Evolutionary conservation across 2,113 vertebrate genomes (phyloP).

Genomic region (Planiliza haematocheilus): DNA sequence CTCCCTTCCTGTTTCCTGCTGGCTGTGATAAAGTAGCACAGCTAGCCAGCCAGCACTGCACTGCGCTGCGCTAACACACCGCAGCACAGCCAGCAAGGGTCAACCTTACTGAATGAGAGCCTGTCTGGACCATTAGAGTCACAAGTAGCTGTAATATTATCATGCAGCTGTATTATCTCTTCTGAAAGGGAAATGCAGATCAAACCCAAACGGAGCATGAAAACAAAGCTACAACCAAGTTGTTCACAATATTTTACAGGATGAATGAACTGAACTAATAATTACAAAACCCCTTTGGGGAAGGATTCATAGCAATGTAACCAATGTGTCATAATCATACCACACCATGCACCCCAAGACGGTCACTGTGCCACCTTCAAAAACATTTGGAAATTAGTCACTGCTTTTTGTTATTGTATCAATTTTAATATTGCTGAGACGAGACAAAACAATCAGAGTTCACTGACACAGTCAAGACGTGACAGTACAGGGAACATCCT

Average conservation of each 20-base stretch:
- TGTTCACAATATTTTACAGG: neutral
- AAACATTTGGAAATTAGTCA: no score
- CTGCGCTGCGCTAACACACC: slow-evolving; percentile 53
- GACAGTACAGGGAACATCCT: neutral
- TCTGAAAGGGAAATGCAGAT: slow-evolving; percentile 51
- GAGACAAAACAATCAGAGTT: neutral
- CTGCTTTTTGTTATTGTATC: neutral
- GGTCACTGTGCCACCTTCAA: no score
- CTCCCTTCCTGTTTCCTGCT: slow-evolving; percentile 81
- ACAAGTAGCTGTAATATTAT: slow-evolving; percentile 62
- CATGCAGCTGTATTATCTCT: slow-evolving; percentile 57
- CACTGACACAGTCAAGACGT: neutral
- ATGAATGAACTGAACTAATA: slow-evolving; percentile 1
- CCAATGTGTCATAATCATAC: neutral
- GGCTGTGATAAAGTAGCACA: slow-evolving; percentile 73
- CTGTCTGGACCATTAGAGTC: slow-evolving; percentile 55
- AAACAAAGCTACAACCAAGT: slow-evolving; percentile 9
- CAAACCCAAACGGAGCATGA: slow-evolving; percentile 19
- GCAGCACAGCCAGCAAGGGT: slow-evolving; percentile 63
- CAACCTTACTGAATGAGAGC: slow-evolving; percentile 50
- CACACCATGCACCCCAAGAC: no score
- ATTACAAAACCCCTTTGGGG: neutral
- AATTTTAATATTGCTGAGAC: neutral
- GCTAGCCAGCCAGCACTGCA: slow-evolving; percentile 54
- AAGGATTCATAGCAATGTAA: neutral